Base-by-base conservation (phyloP, 1,140 invertebrate genomes). In the Acromyrmex charruanus region DNA sequence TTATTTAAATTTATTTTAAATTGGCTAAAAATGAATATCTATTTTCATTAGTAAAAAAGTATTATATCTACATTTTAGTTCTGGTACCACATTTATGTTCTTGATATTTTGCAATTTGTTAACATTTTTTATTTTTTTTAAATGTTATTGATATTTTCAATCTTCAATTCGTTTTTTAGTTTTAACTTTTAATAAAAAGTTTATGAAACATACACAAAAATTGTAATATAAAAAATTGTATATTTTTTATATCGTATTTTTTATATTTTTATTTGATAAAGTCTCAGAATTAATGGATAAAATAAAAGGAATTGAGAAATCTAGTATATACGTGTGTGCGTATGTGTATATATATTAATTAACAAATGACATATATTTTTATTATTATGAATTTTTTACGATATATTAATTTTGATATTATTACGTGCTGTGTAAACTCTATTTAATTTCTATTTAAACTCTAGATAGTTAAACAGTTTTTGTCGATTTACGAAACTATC, bases 401-500 rank as follows among this genome's bases (percentile, higher is more conserved):
- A 51, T n/a, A 35, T 79, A 35, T 79, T 66, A 81, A 66, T 80
- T 16, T 58, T 10, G 35, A 72, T 35, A 12, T 59, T 72, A 28
- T 72, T 39, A 7, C 7, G 10, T 14, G 25, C 9, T 18, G 18
- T 21, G 7, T 21, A 28, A 72, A 61, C 0, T 58, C 1, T 4
- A 69, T 39, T 0, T 0, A 44, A 81, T 71, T 3, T 31, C 28
- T 31, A 31, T 31, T 31, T 31, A 31, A 4, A 31, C 21, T 58
- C 28, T 2, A n/a, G 63, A 6, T 5, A 61, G 7, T 1, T 9
- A 31, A 72, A 63, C 51, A 7, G 53, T 9, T n/a, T 16, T 44
- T 16, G 39, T 75, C 25, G 44, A 63, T 51, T 84, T 75, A 63
- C 25, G 9, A 84, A 75, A 84, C 80, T 61, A 75, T 61, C 55